Conservation (phyloP, 1,140 invertebrate species). For the Homalodisca vitripennis region DNA sequence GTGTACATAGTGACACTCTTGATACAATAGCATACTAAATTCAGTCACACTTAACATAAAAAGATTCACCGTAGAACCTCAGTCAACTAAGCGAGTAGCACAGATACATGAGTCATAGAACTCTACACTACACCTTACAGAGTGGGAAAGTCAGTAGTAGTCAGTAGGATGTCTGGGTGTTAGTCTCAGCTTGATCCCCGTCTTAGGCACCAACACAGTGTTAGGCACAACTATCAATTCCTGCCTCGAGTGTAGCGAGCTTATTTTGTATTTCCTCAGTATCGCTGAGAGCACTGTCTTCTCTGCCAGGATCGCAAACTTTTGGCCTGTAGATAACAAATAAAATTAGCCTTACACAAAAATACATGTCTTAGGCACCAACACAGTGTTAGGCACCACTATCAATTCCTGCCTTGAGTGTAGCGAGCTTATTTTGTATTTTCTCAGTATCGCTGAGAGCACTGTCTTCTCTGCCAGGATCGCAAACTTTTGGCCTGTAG, state of each 20-base stretch:
- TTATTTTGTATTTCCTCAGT: conserved; percentile 49
- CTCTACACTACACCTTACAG: too few relatives aligned
- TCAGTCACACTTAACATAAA: too few relatives aligned
- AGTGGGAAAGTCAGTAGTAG: too few relatives aligned
- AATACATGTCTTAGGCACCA: conserved; percentile 35
- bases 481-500: conserved; percentile 59
- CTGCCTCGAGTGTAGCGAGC: conserved; percentile 43
- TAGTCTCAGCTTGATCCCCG: conserved; percentile 30
- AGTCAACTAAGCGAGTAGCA: too few relatives aligned
- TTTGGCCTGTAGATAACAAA: too few relatives aligned
- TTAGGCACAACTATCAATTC: conserved; percentile 33
- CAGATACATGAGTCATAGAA: too few relatives aligned
- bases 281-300: conserved; percentile 55
- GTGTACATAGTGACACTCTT: too few relatives aligned
- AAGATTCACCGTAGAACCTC: too few relatives aligned
- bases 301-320: conserved; percentile 58
- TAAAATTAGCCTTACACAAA: too few relatives aligned
- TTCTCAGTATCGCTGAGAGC: conserved; percentile 52
- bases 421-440: conserved; percentile 44
- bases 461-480: conserved; percentile 57
- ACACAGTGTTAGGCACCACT: conserved; percentile 34
- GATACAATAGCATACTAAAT: too few relatives aligned
- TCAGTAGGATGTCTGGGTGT: conserved; percentile 1
- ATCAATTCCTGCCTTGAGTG: conserved; percentile 42
- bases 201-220: conserved; percentile 35